Percentiles rank a stretch among this genome's conserved stretches.
Conservation (phyloP, 2,888 invertebrate genomes). For the Spicauda simplicius region DNA sequence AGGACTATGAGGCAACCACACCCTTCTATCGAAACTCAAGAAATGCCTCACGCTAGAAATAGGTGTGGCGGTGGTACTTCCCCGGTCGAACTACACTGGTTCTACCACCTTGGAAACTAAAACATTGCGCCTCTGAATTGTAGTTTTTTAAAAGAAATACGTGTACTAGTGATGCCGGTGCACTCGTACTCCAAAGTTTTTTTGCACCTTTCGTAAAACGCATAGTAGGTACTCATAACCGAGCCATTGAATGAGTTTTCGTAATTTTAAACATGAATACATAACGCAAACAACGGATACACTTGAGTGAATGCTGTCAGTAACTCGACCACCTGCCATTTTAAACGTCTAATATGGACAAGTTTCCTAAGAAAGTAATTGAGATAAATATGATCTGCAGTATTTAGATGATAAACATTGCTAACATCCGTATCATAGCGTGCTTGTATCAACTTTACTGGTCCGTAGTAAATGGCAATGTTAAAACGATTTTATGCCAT, state of each 20-base stretch:
- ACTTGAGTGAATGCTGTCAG: constrained; percentile 2
- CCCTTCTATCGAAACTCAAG: too few relatives aligned
- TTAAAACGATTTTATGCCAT: neutral
- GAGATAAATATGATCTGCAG: constrained; percentile 14
- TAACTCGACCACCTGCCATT: neutral
- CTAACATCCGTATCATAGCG: constrained; percentile 33
- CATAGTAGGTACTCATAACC: neutral
- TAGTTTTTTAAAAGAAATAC: too few relatives aligned
- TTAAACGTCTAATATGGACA: constrained; percentile 10
- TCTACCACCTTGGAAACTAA: too few relatives aligned
- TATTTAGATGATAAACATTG: constrained; percentile 34
- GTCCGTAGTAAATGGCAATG: constrained; percentile 2
- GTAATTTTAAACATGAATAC: neutral
- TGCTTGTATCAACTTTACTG: constrained; percentile 21
- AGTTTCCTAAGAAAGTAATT: constrained; percentile 16
- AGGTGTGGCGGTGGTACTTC: too few relatives aligned
- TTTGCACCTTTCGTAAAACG: neutral
- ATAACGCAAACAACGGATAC: constrained; percentile 1
- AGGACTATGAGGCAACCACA: too few relatives aligned
- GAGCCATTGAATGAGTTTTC: neutral
- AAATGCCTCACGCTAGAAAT: too few relatives aligned
- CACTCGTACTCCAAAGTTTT: too few relatives aligned
- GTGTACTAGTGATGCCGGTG: too few relatives aligned
- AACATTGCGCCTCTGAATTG: too few relatives aligned
- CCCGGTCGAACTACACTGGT: too few relatives aligned